Conservation (phyloP, 2,113 vertebrate species). For the Dicerorhinus sumatrensis region DNA sequence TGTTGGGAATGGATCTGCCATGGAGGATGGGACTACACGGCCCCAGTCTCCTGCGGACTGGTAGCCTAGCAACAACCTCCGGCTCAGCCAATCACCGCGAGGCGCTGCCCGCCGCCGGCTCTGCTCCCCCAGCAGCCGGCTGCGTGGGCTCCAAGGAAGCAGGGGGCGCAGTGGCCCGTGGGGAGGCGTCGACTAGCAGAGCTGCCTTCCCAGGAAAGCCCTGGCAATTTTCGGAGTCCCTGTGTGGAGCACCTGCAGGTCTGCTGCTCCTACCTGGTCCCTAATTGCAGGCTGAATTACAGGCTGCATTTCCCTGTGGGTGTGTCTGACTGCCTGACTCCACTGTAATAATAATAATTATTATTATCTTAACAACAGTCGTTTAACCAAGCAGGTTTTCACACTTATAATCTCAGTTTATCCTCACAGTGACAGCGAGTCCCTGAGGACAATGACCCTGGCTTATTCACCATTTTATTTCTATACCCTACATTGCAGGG, state of each 20-base stretch:
- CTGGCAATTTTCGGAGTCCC: neutral
- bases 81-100: constrained; percentile 64
- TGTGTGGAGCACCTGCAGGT: neutral
- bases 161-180: neutral
- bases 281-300: constrained; percentile 33
- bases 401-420: neutral
- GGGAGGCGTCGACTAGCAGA: neutral
- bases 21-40: neutral
- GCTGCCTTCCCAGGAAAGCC: neutral
- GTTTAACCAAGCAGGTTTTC: constrained; percentile 34
- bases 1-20: neutral
- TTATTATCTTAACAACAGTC: neutral
- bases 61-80: constrained; percentile 80
- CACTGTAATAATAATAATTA: neutral
- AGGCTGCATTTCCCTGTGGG: constrained; percentile 40
- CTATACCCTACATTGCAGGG: neutral
- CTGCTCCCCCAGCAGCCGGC: rapidly evolving
- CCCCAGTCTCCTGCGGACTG: neutral
- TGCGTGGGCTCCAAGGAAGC: neutral
- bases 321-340: neutral
- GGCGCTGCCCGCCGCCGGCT: neutral
- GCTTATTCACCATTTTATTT: neutral
- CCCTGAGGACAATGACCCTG: neutral
- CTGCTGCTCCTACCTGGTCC: neutral
- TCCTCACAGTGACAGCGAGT: neutral